A percentile compares a stretch with the other conserved stretches of the same genome.
These are phyloP conservation scores for Streblospio benedicti DNA, from an alignment of 1,140 invertebrate genomes.

Conservation along the genomic window DNA sequence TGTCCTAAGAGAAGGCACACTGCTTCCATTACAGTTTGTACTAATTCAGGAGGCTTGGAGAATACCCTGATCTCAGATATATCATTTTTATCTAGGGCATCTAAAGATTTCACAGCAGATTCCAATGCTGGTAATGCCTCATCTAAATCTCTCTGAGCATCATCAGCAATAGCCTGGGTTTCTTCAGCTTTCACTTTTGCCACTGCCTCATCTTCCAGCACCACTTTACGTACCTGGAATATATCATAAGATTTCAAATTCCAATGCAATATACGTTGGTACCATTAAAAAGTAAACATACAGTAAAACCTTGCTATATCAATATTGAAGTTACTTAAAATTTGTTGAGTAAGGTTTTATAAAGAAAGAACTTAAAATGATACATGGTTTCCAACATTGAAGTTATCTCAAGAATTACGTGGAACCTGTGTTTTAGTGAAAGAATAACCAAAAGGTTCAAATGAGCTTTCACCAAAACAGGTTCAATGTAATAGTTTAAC, in stretches of 20 bases:
- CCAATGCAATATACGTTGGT: neutral
- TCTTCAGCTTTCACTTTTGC: constrained; percentile 48
- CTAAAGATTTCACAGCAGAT: constrained; percentile 68
- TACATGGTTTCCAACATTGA: too few species aligned
- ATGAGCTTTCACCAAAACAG: too few species aligned
- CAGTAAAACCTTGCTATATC: too few species aligned
- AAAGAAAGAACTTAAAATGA: too few species aligned
- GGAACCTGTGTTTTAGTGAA: too few species aligned
- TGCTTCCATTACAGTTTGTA: constrained; percentile 63
- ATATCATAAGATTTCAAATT: neutral
- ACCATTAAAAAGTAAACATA: too few species aligned
- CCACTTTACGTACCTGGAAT: constrained; percentile 42
- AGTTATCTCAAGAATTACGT: too few species aligned
- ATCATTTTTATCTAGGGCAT: constrained; percentile 77
- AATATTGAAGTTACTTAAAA: too few species aligned
- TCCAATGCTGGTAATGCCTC: constrained; percentile 74
- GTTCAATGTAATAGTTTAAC: too few species aligned
- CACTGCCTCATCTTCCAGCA: constrained; percentile 45
- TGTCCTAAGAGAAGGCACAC: constrained; percentile 68
- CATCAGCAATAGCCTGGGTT: constrained; percentile 46
- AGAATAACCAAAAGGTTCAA: too few species aligned
- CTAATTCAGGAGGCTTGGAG: constrained; percentile 55
- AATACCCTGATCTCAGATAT: constrained; percentile 82
- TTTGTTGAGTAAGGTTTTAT: too few species aligned
- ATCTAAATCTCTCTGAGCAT: constrained; percentile 60